phyloP scores from a whole-genome alignment of 1,140 invertebrate species.

The Littorina saxatilis region DNA sequence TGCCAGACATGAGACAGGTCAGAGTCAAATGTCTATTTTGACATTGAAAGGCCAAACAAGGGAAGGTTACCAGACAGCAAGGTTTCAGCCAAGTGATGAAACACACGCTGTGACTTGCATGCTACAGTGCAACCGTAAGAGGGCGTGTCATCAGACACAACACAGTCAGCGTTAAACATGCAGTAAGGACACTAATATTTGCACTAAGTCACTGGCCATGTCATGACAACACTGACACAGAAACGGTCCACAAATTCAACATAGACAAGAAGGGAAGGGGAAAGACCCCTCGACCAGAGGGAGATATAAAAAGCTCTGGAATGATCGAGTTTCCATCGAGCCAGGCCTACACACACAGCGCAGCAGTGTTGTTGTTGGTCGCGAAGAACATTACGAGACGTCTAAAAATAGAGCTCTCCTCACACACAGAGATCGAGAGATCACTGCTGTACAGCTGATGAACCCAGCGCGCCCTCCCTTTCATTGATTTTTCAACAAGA shows the following conservation, averaged over 20 bases:
- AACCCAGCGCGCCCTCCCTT: not conserved
- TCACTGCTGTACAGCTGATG: conserved; percentile 31
- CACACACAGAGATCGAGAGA: conserved; percentile 9
- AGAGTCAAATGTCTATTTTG: too few species aligned
- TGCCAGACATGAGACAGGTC: too few species aligned
- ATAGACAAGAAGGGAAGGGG: not conserved
- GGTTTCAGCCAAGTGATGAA: conserved; percentile 2
- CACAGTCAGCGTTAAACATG: too few species aligned
- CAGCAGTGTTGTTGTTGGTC: not conserved
- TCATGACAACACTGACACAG: not conserved
- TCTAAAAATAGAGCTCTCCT: conserved; percentile 38
- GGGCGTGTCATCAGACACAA: conserved; percentile 7
- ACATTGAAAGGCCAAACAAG: too few species aligned
- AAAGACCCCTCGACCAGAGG: not conserved
- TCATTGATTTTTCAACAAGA: conserved; percentile 16
- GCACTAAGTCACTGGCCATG: too few species aligned
- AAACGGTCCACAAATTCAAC: not conserved
- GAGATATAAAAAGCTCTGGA: not conserved
- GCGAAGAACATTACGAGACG: conserved; percentile 25
- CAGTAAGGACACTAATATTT: too few species aligned
- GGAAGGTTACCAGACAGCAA: too few species aligned
- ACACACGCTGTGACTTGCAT: not conserved
- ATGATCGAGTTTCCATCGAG: not conserved
- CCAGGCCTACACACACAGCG: not conserved
- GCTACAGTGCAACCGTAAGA: not conserved